Conservation (phyloP, 2,113 vertebrate species). For the Oriolus oriolus region DNA sequence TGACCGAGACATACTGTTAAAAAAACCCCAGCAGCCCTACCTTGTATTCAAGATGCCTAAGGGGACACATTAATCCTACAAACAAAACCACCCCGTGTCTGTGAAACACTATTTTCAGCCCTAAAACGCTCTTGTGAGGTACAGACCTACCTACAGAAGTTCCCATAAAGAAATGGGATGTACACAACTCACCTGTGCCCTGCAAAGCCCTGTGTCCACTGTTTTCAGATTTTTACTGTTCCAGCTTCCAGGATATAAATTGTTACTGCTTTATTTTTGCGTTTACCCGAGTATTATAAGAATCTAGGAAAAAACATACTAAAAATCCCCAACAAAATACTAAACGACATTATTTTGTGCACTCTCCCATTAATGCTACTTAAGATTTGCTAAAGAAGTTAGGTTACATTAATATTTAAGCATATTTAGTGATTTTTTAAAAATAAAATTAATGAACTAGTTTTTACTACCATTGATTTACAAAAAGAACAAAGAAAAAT, state of each 20-base stretch:
- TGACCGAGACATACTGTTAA: background rate
- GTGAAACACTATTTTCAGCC: background rate
- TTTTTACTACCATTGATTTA: background rate
- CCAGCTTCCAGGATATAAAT: background rate
- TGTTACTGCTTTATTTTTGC: background rate
- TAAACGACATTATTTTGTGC: background rate
- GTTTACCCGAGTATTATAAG: background rate
- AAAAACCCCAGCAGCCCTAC: background rate
- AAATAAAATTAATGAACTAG: background rate
- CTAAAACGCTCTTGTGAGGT: accelerated
- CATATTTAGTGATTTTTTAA: background rate
- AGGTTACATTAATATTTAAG: background rate
- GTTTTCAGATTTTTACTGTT: background rate
- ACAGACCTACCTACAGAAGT: background rate
- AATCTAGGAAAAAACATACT: background rate
- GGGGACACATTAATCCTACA: background rate
- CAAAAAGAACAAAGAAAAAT: background rate
- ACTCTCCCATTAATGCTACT: background rate
- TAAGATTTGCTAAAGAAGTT: background rate
- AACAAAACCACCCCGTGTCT: background rate
- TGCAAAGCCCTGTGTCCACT: background rate
- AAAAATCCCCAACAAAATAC: background rate
- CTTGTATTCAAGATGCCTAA: background rate
- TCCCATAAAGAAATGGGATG: background rate
- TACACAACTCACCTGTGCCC: accelerated